These are phyloP conservation scores for Lipophrys pholis DNA, from an alignment of 2,113 vertebrate species.

Conservation along the genomic window DNA sequence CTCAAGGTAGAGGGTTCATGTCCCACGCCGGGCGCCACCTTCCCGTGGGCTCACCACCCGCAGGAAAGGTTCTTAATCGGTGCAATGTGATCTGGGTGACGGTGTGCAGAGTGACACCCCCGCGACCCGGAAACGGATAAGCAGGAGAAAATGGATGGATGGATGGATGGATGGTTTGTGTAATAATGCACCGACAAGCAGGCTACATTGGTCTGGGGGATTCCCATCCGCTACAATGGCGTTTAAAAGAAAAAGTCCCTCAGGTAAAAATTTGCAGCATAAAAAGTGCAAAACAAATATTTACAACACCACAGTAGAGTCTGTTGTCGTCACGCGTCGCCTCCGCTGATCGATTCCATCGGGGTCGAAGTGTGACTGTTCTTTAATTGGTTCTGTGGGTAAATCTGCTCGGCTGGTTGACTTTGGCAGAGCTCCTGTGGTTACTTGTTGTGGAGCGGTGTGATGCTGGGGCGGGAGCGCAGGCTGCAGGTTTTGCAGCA, in stretches of 20 bases:
- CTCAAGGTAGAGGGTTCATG: too few species aligned
- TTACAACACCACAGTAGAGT: constrained; percentile 51
- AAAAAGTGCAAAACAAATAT: constrained; percentile 59
- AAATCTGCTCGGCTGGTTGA: too few species aligned
- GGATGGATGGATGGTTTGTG: too few species aligned
- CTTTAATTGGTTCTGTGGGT: neutral
- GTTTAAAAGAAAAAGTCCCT: neutral
- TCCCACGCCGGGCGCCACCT: too few species aligned
- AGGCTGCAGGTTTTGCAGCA: constrained; percentile 90
- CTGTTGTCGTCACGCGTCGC: neutral
- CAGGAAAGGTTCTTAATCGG: too few species aligned
- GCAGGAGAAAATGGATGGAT: too few species aligned
- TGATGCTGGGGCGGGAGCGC: constrained; percentile 46
- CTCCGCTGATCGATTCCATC: neutral
- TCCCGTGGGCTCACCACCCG: too few species aligned
- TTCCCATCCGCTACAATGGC: too few species aligned
- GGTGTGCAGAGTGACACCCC: too few species aligned
- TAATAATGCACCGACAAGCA: constrained; percentile 3
- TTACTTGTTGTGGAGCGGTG: too few species aligned
- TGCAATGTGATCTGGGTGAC: too few species aligned
- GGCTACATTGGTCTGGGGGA: neutral
- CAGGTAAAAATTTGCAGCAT: constrained; percentile 14
- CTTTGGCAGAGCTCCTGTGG: neutral
- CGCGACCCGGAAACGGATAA: too few species aligned
- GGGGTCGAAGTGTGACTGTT: neutral